Evolutionary conservation across 2,888 invertebrate genomes (phyloP).

Genomic region (Autographa pulchrina): DNA sequence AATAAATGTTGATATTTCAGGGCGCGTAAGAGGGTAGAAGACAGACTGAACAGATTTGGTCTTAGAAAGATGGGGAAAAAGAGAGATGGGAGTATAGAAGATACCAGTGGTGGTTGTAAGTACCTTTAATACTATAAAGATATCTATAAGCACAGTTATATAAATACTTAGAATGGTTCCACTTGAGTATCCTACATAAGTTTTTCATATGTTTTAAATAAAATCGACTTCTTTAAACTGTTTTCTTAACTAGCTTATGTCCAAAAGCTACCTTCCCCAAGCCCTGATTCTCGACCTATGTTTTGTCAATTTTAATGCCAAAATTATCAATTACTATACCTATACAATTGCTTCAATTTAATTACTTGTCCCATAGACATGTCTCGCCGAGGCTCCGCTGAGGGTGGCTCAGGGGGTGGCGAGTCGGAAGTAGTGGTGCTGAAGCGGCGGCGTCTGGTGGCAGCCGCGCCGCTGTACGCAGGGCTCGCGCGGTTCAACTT

Average conservation of each 20-base stretch:
- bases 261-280: too few relatives aligned
- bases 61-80: conserved; percentile 95
- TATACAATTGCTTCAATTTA: not conserved
- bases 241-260: too few relatives aligned
- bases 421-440: conserved; percentile 96
- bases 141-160: not conserved
- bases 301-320: too few relatives aligned
- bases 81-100: conserved; percentile 96
- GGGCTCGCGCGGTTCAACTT: conserved; percentile 97
- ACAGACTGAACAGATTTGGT: conserved; percentile 95
- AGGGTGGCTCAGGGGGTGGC: conserved; percentile 91
- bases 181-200: not conserved
- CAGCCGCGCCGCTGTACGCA: conserved; percentile 93
- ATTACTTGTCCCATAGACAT: conserved; percentile 66
- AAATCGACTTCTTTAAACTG: too few relatives aligned
- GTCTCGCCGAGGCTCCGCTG: conserved; percentile 95
- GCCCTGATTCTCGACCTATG: too few relatives aligned
- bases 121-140: conserved; percentile 25
- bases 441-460: conserved; percentile 96
- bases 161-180: not conserved
- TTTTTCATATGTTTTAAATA: too few relatives aligned
- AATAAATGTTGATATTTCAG: conserved; percentile 81
- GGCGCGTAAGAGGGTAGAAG: conserved; percentile 96
- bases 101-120: conserved; percentile 94
- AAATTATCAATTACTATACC: too few relatives aligned